Base-by-base conservation (phyloP, 2,113 vertebrate genomes). In the Gobiocypris rarus region DNA sequence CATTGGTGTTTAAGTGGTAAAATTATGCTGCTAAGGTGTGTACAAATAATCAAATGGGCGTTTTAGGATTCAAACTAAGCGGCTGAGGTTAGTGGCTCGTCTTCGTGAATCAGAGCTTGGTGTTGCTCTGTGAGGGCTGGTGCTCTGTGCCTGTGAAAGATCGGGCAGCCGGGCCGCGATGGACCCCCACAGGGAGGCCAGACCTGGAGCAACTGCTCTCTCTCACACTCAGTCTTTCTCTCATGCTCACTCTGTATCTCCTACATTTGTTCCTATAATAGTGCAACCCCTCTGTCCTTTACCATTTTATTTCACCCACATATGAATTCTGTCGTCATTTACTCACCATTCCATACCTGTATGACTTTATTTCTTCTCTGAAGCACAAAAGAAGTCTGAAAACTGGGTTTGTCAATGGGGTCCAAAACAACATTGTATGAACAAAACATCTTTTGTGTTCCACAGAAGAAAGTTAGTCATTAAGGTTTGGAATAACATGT, bases 141-240 rank as follows among this genome's bases (percentile, higher is more conserved):
- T 89, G 92, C 95, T 95, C 94, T 95, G 92, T 94, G 94, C 91
- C 94, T 96, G 95, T 96, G 96, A 96, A 95, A 95, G 93, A 94
- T 94, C 93, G 94, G 88, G 89, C 95, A 96, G 96, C 93, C 93
- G 94, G 93, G 94, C 94, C 94, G 95, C 92, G 95, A 95, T 93
- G 93, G 93, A 92, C 91, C 93, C 94, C 96, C n/a, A 86, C 93
- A 45, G 94, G 22, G 94, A 95, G 93, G 95, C 95, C 93, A 94
- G 96, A 88, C 96, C 94, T 88, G 92, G 92, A 94, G 95, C 91
- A 93, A 93, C 93, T 93, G 89, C 93, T 93, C 94, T 92, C 91
- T 93, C 91, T 91, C 75, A 84, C 89, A 89, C 86, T 89, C 89
- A 81, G 61, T 87, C 48, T 70, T 73, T 75, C 82, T 54, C 82